phyloP scores from a whole-genome alignment of 2,113 vertebrate genomes.

The Semicossyphus pulcher region DNA sequence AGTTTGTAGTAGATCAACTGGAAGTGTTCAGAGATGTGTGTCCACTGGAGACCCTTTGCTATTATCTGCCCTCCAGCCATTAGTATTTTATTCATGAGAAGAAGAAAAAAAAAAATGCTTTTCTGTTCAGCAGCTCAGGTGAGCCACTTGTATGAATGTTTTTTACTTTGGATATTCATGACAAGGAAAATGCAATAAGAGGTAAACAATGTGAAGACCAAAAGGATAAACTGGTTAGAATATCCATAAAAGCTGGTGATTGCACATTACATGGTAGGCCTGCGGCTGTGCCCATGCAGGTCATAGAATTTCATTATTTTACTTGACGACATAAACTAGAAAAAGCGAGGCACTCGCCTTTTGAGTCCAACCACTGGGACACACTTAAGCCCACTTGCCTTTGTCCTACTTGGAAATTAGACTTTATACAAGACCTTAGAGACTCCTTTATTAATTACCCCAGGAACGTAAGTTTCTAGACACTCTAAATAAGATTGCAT shows the following conservation, averaged over 20 bases:
- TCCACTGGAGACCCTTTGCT: slow-evolving; percentile 10
- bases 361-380: slow-evolving; percentile 55
- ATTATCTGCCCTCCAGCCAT: slow-evolving; percentile 10
- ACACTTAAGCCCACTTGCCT: slow-evolving; percentile 63
- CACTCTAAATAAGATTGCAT: slow-evolving; percentile 64
- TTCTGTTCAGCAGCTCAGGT: slow-evolving; percentile 27
- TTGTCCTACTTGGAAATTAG: slow-evolving; percentile 79
- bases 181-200: slow-evolving; percentile 30
- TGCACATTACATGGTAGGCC: background rate
- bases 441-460: slow-evolving; percentile 79
- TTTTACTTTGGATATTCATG: slow-evolving; percentile 28
- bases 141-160: slow-evolving; percentile 43
- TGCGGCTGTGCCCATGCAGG: slow-evolving; percentile 35
- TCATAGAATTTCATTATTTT: slow-evolving; percentile 61
- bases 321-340: slow-evolving; percentile 67
- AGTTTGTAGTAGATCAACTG: background rate
- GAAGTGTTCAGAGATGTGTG: slow-evolving; percentile 22
- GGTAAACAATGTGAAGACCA: background rate
- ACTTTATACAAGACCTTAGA: slow-evolving; percentile 72
- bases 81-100: slow-evolving; percentile 44
- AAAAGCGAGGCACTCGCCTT: slow-evolving; percentile 53
- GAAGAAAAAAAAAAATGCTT: slow-evolving; percentile 1
- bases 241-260: background rate
- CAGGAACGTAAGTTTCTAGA: slow-evolving; percentile 61
- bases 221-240: slow-evolving; percentile 19